A percentile compares a stretch with the other conserved stretches of the same genome.
Evolutionary conservation across 2,113 vertebrate genomes (phyloP).

Genomic region (Machaerirhynchus nigripectus): DNA sequence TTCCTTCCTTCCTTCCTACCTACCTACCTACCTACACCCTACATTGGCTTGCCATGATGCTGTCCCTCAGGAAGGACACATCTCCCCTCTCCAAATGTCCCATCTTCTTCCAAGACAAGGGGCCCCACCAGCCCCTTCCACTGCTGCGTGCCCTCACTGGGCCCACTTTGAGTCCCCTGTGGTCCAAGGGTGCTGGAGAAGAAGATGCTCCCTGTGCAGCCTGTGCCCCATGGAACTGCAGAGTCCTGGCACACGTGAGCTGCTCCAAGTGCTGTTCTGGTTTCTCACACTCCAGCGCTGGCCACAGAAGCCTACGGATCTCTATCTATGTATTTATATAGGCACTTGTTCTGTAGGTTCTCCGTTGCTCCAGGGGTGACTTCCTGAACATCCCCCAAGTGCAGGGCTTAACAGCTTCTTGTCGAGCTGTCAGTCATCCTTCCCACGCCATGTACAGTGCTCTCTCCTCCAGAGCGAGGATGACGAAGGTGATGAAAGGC

Average conservation of each 20-base stretch:
- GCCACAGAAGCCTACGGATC: neutral
- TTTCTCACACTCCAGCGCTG: neutral
- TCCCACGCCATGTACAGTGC: neutral
- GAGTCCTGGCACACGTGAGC: rapidly evolving
- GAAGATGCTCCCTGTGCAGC: neutral
- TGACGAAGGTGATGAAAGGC: slow-evolving; percentile 11
- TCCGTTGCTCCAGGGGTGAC: neutral
- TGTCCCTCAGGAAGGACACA: neutral
- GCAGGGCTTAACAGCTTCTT: neutral
- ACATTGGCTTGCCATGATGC: rapidly evolving
- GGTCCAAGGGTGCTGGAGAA: neutral
- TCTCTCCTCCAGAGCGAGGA: neutral
- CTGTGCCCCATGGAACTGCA: rapidly evolving
- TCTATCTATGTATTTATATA: neutral
- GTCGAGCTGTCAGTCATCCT: neutral
- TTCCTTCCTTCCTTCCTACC: neutral
- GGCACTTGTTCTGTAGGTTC: neutral
- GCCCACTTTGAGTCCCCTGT: neutral
- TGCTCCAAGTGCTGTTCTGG: neutral
- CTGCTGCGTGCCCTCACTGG: rapidly evolving
- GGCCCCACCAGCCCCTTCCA: neutral
- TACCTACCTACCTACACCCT: neutral
- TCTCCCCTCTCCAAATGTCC: neutral
- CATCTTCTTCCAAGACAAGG: neutral
- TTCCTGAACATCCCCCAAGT: neutral